Evolutionary conservation across 2,113 vertebrate genomes (phyloP).

Genomic region (Podiceps cristatus): DNA sequence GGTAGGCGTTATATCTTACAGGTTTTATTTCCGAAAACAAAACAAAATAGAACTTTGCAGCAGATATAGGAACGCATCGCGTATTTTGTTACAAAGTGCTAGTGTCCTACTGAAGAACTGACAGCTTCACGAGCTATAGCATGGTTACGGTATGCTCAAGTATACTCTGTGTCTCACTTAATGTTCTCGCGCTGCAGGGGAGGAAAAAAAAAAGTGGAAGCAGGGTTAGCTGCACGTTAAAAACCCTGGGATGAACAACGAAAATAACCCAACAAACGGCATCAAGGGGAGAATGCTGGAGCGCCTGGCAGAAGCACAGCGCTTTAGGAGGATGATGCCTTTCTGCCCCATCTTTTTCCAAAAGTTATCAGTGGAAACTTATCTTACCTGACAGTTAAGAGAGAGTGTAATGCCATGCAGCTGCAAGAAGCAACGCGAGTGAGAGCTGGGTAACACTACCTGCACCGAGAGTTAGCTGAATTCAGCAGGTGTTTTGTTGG

Average conservation of each 20-base stretch:
- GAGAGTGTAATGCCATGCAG: neutral
- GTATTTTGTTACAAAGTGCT: neutral
- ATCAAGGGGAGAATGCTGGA: fast-evolving
- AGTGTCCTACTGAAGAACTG: neutral
- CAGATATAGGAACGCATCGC: neutral
- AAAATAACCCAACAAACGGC: neutral
- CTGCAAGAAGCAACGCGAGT: neutral
- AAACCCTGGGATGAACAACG: fast-evolving
- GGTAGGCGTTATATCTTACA: neutral
- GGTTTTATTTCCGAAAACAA: conserved; percentile 63
- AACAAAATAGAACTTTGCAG: conserved; percentile 45
- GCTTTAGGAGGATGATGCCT: neutral
- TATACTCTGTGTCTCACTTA: neutral
- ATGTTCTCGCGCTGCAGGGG: neutral
- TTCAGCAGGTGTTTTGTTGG: neutral
- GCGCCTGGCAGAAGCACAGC: fast-evolving
- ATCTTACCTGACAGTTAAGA: conserved; percentile 23
- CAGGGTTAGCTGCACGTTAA: neutral
- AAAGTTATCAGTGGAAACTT: neutral
- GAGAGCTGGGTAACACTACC: neutral
- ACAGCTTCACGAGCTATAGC: neutral
- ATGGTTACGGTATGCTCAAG: neutral
- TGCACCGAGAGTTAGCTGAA: neutral
- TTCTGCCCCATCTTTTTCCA: neutral
- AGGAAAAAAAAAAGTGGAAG: neutral